Evolutionary conservation across 2,797 vertebrate species (phyloP).

Genomic region (Lemur catta): DNA sequence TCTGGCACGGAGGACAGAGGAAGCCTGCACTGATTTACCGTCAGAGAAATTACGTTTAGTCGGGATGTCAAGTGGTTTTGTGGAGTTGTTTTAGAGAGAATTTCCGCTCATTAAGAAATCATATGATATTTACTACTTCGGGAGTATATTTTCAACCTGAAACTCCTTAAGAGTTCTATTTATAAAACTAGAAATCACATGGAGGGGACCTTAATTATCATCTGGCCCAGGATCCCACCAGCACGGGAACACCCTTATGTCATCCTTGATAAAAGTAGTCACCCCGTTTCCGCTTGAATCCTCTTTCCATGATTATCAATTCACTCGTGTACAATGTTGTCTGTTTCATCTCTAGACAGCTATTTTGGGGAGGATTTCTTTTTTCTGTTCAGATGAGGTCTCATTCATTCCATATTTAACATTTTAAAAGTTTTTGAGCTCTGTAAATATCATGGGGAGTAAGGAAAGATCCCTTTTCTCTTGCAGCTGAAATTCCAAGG

Average conservation of each 20-base stretch:
- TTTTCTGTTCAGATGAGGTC: not conserved
- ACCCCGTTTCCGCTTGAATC: not conserved
- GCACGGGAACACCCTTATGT: not conserved
- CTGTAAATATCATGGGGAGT: not conserved
- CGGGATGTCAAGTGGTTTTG: not conserved
- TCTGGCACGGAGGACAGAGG: not conserved
- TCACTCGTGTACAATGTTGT: not conserved
- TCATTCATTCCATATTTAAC: not conserved
- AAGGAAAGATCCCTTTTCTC: not conserved
- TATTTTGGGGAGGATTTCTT: not conserved
- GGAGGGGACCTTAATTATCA: not conserved
- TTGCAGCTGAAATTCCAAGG: not conserved
- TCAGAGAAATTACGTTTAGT: not conserved
- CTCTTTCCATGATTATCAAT: not conserved
- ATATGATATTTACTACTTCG: not conserved
- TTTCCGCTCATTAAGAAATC: not conserved
- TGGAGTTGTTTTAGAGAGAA: not conserved
- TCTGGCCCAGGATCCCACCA: not conserved
- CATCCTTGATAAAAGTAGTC: not conserved
- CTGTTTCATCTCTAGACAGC: not conserved
- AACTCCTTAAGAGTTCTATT: conserved; percentile 17
- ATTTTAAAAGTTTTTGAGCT: not conserved
- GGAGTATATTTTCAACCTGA: not conserved
- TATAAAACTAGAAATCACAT: not conserved
- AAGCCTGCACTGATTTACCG: not conserved